Percentiles rank a stretch among this genome's conserved stretches.
Conservation (phyloP, 2,888 invertebrate species). For the Chelonus formosanus region DNA sequence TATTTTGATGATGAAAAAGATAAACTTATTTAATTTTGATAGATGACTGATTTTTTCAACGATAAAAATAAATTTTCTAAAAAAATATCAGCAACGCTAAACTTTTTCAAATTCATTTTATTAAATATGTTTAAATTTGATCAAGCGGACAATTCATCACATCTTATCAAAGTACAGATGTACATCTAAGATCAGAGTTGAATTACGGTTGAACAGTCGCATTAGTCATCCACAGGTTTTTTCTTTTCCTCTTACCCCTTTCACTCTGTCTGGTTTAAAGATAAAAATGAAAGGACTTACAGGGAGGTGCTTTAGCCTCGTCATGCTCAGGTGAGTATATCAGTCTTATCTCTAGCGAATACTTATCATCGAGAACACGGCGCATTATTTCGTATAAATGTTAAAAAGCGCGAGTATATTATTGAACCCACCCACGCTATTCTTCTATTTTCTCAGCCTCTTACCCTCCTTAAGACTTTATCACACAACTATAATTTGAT, state of each 20-base stretch:
- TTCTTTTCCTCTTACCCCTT: neutral
- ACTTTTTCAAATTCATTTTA: too few relatives aligned
- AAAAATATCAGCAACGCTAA: too few relatives aligned
- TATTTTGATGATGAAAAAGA: too few relatives aligned
- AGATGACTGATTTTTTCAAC: too few relatives aligned
- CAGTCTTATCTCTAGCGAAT: slow-evolving; percentile 22
- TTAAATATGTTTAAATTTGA: too few relatives aligned
- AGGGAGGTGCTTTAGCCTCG: slow-evolving; percentile 9
- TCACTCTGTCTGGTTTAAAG: slow-evolving; percentile 12
- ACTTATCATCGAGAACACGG: slow-evolving; percentile 11
- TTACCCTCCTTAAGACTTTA: slow-evolving; percentile 12
- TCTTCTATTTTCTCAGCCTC: neutral
- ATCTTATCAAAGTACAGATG: too few relatives aligned
- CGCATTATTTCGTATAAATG: neutral
- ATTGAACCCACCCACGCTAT: slow-evolving; percentile 19
- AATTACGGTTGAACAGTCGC: too few relatives aligned
- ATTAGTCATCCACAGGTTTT: neutral
- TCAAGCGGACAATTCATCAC: too few relatives aligned
- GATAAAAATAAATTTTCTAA: too few relatives aligned
- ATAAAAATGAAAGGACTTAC: slow-evolving; percentile 16
- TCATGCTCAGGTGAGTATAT: slow-evolving; percentile 26
- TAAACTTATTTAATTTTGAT: too few relatives aligned
- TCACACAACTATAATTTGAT: slow-evolving; percentile 26
- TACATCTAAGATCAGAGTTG: too few relatives aligned
- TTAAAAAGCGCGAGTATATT: slow-evolving; percentile 12